Evolutionary conservation across 2,888 invertebrate genomes (phyloP), one percentile per base, ranked within the genome.

Genomic region (Torymus texanus): DNA sequence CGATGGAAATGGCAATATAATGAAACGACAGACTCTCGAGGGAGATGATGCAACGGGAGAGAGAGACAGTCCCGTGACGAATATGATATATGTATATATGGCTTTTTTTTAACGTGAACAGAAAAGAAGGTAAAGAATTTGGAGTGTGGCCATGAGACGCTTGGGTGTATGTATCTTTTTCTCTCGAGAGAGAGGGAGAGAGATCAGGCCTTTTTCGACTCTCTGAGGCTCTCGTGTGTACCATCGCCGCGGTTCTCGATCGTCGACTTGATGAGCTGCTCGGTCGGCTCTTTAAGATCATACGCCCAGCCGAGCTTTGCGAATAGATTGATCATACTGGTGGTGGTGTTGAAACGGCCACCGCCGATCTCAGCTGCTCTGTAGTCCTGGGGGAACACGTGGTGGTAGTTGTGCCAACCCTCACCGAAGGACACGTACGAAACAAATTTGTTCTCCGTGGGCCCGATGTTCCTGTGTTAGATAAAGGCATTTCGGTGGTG

Each of bases 361-460:
- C 82, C 80, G 0, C 82, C 82, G 18, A 80, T 55, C 21, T 82
- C 82, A 2, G 82, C 80, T 0, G 82, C 82, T 16, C 80, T 18
- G 24, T 82, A 82, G 59, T 82, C 82, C 14, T 16, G 70, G 2
- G 82, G 82, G 29, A 82, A 82, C 5, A 65, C 71, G 16, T 82
- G 82, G 16, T 82, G 82, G 12, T 80, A 82, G 16, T 82, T 82
- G 18, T 82, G 82, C 82, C 82, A 82, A 12, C 82, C 82, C 55
- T 82, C 82, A 12, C 82, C 82, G 5, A 82, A 56, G 13, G 78
- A n/a, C 0, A 62, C 50, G 41, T 71, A 71, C 0, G 78, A 67
- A 0, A 82, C 80, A 50, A 70, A 80, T 55, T 59, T 80, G 63
- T 78, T 82, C 18, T 82, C 82, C 0, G 73, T 78, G 1, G 82